phyloP scores from a whole-genome alignment of 2,888 invertebrate species.

The Pterobdella sp. region DNA sequence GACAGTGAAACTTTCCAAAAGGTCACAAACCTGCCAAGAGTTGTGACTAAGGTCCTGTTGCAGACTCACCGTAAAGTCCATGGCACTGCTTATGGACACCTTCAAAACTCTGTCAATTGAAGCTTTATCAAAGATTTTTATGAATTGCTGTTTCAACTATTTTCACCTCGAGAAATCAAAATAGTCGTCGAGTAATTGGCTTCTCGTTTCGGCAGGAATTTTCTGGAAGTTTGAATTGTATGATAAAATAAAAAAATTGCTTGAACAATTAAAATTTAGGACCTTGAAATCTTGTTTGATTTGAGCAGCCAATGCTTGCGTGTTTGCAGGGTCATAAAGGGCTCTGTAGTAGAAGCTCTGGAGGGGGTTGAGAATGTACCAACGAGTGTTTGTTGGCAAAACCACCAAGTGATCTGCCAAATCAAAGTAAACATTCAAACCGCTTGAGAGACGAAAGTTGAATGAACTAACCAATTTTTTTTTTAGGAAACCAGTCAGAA shows the following conservation, averaged over 20 bases:
- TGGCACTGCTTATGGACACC: not conserved
- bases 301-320: constrained; percentile 9
- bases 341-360: constrained; percentile 30
- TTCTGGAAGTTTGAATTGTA: not conserved
- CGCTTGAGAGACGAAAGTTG: not conserved
- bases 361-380: constrained; percentile 30
- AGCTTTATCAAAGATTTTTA: not conserved
- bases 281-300: constrained; percentile 12
- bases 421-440: too few relatives aligned
- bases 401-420: not conserved
- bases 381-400: not conserved
- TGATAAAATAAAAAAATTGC: too few relatives aligned
- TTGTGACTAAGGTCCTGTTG: not conserved
- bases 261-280: too few relatives aligned
- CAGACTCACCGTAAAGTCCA: not conserved
- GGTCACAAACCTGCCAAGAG: not conserved
- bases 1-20: not conserved
- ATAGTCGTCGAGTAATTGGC: constrained; percentile 22
- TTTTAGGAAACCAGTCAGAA: constrained; percentile 26
- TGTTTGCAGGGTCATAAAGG: constrained; percentile 21
- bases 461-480: constrained; percentile 17
- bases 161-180: constrained; percentile 23
- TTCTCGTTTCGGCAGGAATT: constrained; percentile 19
- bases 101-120: not conserved
- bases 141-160: not conserved